Evolutionary conservation across 2,113 vertebrate genomes (phyloP).

Genomic region (Phoenicopterus ruber): DNA sequence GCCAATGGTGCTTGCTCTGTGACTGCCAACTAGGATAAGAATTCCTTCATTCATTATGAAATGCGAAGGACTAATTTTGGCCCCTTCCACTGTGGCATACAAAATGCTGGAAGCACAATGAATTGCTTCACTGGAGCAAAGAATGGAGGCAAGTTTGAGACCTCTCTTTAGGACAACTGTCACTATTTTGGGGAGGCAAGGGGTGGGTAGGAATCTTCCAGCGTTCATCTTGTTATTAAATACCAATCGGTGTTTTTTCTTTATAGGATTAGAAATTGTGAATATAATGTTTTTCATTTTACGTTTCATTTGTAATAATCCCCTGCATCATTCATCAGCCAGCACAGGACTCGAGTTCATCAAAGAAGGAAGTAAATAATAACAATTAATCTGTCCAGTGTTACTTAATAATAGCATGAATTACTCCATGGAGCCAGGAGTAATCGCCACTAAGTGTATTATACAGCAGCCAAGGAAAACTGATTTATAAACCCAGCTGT

Average conservation of each 20-base stretch:
- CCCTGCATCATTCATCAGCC: background rate
- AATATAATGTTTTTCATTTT: background rate
- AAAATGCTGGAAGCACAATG: background rate
- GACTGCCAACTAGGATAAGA: background rate
- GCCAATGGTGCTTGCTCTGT: background rate
- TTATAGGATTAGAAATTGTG: background rate
- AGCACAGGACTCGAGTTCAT: background rate
- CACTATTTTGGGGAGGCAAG: background rate
- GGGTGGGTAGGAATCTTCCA: background rate
- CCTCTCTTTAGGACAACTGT: background rate
- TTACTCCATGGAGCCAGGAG: background rate
- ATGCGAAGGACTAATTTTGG: background rate
- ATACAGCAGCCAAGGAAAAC: background rate
- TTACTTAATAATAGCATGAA: conserved; percentile 21
- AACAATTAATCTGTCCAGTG: conserved; percentile 6
- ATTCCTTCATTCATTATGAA: background rate
- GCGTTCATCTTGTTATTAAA: background rate
- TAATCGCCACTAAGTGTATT: background rate
- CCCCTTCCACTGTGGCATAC: background rate
- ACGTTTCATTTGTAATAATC: background rate
- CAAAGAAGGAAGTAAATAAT: conserved; percentile 40
- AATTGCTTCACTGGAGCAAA: background rate
- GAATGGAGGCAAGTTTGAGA: background rate
- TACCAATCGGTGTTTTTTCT: background rate
- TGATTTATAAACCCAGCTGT: conserved; percentile 14